Conservation (phyloP, 2,888 invertebrate genomes). For the Macaria notata region DNA sequence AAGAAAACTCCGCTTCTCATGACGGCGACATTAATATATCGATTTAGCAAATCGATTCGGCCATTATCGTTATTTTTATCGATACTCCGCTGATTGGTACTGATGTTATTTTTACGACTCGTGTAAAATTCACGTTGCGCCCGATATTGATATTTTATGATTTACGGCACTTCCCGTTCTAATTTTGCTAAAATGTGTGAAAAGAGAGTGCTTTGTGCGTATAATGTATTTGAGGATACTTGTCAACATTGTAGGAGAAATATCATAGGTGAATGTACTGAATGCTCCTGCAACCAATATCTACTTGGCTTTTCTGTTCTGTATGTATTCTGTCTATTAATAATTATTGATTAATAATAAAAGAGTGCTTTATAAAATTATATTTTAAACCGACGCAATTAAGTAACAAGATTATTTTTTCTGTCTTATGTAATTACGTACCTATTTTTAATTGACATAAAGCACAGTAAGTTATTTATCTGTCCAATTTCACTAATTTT, state of each 20-base stretch:
- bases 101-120: slow-evolving; percentile 29
- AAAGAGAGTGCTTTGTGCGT: background rate
- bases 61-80: slow-evolving; percentile 31
- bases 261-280: too few species aligned
- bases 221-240: background rate
- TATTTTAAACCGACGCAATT: too few species aligned
- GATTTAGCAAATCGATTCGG: slow-evolving; percentile 24
- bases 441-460: too few species aligned
- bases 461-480: too few species aligned
- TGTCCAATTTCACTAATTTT: too few species aligned
- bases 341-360: too few species aligned
- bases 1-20: slow-evolving; percentile 19
- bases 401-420: too few species aligned
- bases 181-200: slow-evolving; percentile 17
- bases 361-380: too few species aligned
- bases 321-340: too few species aligned
- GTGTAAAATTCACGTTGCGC: slow-evolving; percentile 28
- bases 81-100: slow-evolving; percentile 31
- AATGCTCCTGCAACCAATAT: too few species aligned
- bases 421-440: too few species aligned
- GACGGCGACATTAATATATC: slow-evolving; percentile 26
- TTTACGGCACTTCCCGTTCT: slow-evolving; percentile 15
- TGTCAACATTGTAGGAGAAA: background rate
- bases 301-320: too few species aligned
- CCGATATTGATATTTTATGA: slow-evolving; percentile 32